Conservation (phyloP, 1,140 invertebrate species). For the Helicoverpa zea region DNA sequence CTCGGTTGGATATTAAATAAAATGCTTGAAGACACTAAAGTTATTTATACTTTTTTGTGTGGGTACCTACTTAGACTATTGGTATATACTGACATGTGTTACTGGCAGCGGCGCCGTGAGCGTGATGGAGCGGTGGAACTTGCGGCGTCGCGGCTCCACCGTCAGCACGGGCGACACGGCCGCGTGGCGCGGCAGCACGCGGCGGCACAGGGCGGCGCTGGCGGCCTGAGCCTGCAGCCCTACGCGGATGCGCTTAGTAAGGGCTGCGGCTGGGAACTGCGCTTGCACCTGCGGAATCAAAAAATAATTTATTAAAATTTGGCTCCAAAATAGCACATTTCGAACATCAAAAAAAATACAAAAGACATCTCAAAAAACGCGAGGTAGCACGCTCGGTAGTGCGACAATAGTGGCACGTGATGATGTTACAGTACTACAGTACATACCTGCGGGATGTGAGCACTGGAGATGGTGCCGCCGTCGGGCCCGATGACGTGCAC, state of each 20-base stretch:
- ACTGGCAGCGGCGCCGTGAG: constrained; percentile 97
- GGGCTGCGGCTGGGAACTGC: constrained; percentile 96
- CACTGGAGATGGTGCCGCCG: constrained; percentile 97
- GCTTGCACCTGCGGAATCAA: constrained; percentile 92
- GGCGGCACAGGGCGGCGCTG: constrained; percentile 92
- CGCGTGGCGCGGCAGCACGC: constrained; percentile 94
- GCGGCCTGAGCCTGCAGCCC: constrained; percentile 98
- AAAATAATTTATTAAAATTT: background rate
- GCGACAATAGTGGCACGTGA: no score
- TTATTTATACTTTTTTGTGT: no score
- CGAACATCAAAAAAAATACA: no score
- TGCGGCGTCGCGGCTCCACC: constrained; percentile 96
- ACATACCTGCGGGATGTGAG: constrained; percentile 94
- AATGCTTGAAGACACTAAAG: no score
- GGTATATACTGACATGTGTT: constrained; percentile 55
- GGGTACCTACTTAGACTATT: no score
- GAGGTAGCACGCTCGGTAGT: no score
- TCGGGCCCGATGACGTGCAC: constrained; percentile 97
- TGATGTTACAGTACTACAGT: no score
- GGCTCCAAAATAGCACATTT: background rate
- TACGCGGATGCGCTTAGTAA: constrained; percentile 98
- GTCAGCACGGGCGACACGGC: constrained; percentile 98
- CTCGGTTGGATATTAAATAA: no score
- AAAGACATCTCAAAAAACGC: no score
- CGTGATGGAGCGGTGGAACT: constrained; percentile 99